Evolutionary conservation across 2,888 invertebrate species (phyloP).

Genomic region (Thereva unica): DNA sequence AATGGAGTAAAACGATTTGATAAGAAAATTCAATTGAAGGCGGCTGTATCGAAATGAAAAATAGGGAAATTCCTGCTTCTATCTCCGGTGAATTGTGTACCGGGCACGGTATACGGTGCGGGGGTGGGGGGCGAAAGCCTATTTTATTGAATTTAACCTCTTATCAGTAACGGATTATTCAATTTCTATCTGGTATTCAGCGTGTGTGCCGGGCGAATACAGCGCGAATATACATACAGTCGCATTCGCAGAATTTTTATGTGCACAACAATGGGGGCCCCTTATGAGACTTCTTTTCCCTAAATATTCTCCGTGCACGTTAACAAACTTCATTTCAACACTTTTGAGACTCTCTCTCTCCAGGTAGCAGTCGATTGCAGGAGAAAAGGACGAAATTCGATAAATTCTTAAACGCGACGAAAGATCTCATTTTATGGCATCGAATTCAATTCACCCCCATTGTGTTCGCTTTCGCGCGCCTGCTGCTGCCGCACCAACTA

Average conservation of each 20-base stretch:
- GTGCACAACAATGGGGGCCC: slow-evolving; percentile 25
- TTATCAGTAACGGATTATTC: slow-evolving; percentile 38
- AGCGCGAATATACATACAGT: not conserved
- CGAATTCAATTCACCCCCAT: not conserved
- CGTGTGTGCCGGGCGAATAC: slow-evolving; percentile 19
- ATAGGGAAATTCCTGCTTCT: slow-evolving; percentile 15
- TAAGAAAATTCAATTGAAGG: slow-evolving; percentile 30
- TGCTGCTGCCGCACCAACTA: not conserved
- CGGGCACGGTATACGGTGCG: not conserved
- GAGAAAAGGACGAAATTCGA: slow-evolving; percentile 14
- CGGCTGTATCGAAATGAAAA: slow-evolving; percentile 27
- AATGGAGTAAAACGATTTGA: slow-evolving; percentile 33
- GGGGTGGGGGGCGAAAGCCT: slow-evolving; percentile 32
- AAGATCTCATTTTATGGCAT: not conserved
- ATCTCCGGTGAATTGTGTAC: slow-evolving; percentile 32
- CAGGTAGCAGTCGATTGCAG: slow-evolving; percentile 27
- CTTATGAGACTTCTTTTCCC: slow-evolving; percentile 21
- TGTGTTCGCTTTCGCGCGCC: slow-evolving; percentile 5
- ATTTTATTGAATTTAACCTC: slow-evolving; percentile 37
- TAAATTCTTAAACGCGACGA: slow-evolving; percentile 34
- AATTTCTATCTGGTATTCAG: slow-evolving; percentile 35
- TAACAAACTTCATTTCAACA: slow-evolving; percentile 34
- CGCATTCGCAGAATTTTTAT: slow-evolving; percentile 26
- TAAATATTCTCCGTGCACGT: slow-evolving; percentile 23
- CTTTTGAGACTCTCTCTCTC: slow-evolving; percentile 28